Evolutionary conservation across 2,797 vertebrate genomes (phyloP).

Genomic region (Diplodus sargus): DNA sequence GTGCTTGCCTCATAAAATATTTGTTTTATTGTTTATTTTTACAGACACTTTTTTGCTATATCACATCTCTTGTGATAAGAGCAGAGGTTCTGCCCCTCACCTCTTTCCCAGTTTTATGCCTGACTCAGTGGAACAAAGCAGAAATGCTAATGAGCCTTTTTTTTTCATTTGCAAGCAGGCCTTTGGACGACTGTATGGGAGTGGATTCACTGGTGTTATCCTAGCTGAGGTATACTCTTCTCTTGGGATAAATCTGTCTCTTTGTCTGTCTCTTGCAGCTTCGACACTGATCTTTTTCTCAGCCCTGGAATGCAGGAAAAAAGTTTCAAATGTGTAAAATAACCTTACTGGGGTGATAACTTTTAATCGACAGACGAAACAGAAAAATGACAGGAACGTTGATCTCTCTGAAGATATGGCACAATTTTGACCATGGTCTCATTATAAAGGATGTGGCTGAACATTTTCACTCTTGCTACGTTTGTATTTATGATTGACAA

Average conservation of each 20-base stretch:
- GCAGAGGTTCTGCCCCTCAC: constrained; percentile 50
- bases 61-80: constrained; percentile 70
- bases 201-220: constrained; percentile 21
- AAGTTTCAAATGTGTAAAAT: constrained; percentile 14
- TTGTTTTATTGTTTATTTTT: constrained; percentile 67
- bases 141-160: constrained; percentile 62
- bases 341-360: constrained; percentile 11
- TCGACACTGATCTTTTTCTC: neutral
- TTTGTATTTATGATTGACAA: neutral
- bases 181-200: constrained; percentile 48
- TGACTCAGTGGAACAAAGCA: constrained; percentile 56
- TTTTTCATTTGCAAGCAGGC: constrained; percentile 38
- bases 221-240: constrained; percentile 23
- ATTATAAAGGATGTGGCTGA: constrained; percentile 7
- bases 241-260: constrained; percentile 7
- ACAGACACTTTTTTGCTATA: constrained; percentile 80
- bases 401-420: neutral
- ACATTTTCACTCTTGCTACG: constrained; percentile 1
- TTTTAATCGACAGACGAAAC: neutral
- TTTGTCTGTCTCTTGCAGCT: neutral
- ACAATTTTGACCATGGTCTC: neutral
- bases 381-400: neutral
- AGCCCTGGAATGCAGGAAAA: constrained; percentile 19
- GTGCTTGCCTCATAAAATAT: constrained; percentile 85
- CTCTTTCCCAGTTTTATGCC: constrained; percentile 35